phyloP scores from a whole-genome alignment of 2,797 vertebrate species.

The Mycteria americana region DNA sequence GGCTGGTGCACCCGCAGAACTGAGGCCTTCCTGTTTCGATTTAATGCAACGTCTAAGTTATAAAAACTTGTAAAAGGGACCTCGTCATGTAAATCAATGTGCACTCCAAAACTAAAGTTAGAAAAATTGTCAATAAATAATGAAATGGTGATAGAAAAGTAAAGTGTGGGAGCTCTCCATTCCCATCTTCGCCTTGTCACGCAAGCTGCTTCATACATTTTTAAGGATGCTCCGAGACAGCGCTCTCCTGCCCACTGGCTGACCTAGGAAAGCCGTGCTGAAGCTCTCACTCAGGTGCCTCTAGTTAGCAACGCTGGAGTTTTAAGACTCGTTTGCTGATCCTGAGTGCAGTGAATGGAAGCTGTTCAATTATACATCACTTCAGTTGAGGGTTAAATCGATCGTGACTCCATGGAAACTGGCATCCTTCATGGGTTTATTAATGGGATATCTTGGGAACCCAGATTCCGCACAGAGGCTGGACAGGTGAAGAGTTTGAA shows the following conservation, averaged over 20 bases:
- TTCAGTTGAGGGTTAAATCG: background rate
- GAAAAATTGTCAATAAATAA: slow-evolving; percentile 76
- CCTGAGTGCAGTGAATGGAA: background rate
- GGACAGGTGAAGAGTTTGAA: background rate
- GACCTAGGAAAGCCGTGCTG: background rate
- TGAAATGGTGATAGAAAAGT: slow-evolving; percentile 44
- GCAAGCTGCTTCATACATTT: slow-evolving; percentile 67
- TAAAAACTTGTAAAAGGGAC: slow-evolving; percentile 15
- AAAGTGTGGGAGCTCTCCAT: background rate
- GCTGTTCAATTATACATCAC: slow-evolving; percentile 3
- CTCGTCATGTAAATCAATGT: slow-evolving; percentile 52
- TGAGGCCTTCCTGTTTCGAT: background rate
- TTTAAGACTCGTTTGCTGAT: background rate
- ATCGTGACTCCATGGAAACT: background rate
- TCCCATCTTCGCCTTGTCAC: background rate
- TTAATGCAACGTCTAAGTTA: background rate
- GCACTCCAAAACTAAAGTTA: slow-evolving; percentile 20
- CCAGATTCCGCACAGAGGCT: background rate
- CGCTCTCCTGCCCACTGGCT: background rate
- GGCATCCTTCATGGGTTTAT: background rate
- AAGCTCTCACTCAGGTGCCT: background rate
- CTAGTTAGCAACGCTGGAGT: background rate
- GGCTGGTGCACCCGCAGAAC: background rate
- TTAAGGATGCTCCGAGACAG: slow-evolving; percentile 51
- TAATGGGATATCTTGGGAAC: background rate